Evolutionary conservation across 2,888 invertebrate species (phyloP), one percentile per base, ranked within the genome.

Genomic region (Byasa hedistus): DNA sequence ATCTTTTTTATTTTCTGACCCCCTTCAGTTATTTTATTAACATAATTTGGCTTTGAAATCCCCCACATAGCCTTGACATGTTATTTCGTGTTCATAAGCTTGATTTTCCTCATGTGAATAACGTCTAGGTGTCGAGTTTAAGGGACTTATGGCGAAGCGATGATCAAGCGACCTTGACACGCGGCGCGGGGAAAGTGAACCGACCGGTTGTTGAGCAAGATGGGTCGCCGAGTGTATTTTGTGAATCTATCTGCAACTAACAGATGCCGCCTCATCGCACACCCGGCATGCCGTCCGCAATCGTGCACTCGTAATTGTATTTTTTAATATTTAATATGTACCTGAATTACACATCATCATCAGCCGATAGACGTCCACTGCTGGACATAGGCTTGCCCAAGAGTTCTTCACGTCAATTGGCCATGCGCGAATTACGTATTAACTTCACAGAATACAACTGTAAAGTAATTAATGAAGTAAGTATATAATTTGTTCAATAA

Each of bases 171-270:
- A 91, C 91, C 91, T 91, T 91, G 91, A 91, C 91, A 86, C 79
- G 87, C 71, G 78, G 71, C 70, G 74, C 70, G 74, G 89, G 83
- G 91, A 91, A 91, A 91, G 91, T 91, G 86, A 86, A 85, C 85
- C 72, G 80, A 85, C 90, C 80, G 84, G 89, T 88, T 82, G 73
- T 89, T 87, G 79, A 75, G 81, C 81, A 88, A 89, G 76, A 66
- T 71, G 73, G 78, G 58, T 81, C 81, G 80, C 61, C 68, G 71
- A 55, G 65, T 69, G 70, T 61, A 51, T 65, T 54, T 36, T 48
- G 44, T 39, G 44, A 60, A 52, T 23, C 54, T 39, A 44, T 56
- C 59, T 58, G 52, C 48, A 44, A 60, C 24, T 12, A 48, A 55
- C 55, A 57, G 52, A 63, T 60, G 61, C 32, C 57, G 44, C 32